Base-by-base conservation (phyloP, 2,797 vertebrate species). In the Sebastes matsubarae region DNA sequence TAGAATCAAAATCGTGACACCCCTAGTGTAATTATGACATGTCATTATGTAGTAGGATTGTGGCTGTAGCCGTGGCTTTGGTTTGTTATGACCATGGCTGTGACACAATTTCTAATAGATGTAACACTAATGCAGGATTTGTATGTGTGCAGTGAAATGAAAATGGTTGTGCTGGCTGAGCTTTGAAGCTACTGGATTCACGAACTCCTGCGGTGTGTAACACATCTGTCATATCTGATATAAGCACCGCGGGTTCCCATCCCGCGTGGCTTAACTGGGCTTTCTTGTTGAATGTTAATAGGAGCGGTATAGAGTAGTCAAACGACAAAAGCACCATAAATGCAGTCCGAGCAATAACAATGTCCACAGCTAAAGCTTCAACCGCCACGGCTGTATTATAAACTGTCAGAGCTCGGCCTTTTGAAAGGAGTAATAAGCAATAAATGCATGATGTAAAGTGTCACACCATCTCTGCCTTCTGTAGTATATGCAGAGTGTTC, bases 201-300 rank as follows among this genome's bases (percentile, higher is more conserved):
- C 25, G 54, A 59, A 52, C 32, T 42, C 16, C 36, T 42, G 38
- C n/a, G 29, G 34, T 18, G n/a, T 75, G 18, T 70, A 65, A 70
- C 36, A 50, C 24, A 63, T 68, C 34, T 82, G 63, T 34, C 57
- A 63, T 36, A 64, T 73, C n/a, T 63, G 46, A 67, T 73, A 57
- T 14, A 57, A 72, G 25, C 34, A 36, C 12, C 1, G 6, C 16
- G 2, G 22, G 64, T 38, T 29, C 11, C 20, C 63, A 63, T 66
- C 52, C 24, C 4, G 3, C 52, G 57, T 77, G 38, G 57, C 57
- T 36, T 25, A 68, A 18, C 34, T 4, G 36, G 2, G 66, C 22
- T 36, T 52, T 61, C 57, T 68, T 52, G 55, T n/a, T 1, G 14
- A 61, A 50, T 24, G 59, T 52, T 52, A 73, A 73, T 18, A 65